Percentiles rank a stretch among this genome's conserved stretches.
phyloP scores from a whole-genome alignment of 2,888 invertebrate species.

The Palloptera scutellata region DNA sequence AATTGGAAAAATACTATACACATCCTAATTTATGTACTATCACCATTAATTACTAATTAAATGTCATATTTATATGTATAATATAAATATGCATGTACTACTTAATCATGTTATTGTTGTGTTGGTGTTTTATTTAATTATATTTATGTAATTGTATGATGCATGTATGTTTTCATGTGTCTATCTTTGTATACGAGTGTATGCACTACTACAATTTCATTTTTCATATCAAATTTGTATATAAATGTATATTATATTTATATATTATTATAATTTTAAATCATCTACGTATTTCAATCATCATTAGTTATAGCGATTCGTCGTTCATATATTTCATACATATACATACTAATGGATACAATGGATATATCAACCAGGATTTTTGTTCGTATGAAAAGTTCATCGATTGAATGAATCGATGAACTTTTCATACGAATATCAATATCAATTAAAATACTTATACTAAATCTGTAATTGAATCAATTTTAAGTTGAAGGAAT shows the following conservation, averaged over 20 bases:
- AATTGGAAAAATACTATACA: slow-evolving; percentile 35
- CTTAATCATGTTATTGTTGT: slow-evolving; percentile 33
- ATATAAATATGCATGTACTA: slow-evolving; percentile 28
- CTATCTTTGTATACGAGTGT: not conserved
- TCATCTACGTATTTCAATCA: slow-evolving; percentile 24
- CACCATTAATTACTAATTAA: slow-evolving; percentile 17
- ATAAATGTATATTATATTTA: too few relatives aligned
- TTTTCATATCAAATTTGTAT: too few relatives aligned
- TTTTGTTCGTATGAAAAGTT: too few relatives aligned
- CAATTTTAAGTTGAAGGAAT: too few relatives aligned
- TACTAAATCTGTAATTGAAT: too few relatives aligned
- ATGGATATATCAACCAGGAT: too few relatives aligned
- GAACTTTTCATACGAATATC: too few relatives aligned
- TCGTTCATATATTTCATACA: slow-evolving; percentile 10
- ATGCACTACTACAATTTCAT: not conserved
- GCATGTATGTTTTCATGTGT: slow-evolving; percentile 25
- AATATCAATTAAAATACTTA: too few relatives aligned
- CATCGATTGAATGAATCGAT: too few relatives aligned
- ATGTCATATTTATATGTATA: slow-evolving; percentile 28
- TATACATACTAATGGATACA: too few relatives aligned
- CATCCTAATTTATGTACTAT: slow-evolving; percentile 26
- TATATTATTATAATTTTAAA: slow-evolving; percentile 35
- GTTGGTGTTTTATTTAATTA: slow-evolving; percentile 30
- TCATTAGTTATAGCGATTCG: too few relatives aligned
- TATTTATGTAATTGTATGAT: slow-evolving; percentile 21